These are phyloP conservation scores for Neosilurus mollespiculum DNA, from an alignment of 2,797 vertebrate species.

Conservation along the genomic window DNA sequence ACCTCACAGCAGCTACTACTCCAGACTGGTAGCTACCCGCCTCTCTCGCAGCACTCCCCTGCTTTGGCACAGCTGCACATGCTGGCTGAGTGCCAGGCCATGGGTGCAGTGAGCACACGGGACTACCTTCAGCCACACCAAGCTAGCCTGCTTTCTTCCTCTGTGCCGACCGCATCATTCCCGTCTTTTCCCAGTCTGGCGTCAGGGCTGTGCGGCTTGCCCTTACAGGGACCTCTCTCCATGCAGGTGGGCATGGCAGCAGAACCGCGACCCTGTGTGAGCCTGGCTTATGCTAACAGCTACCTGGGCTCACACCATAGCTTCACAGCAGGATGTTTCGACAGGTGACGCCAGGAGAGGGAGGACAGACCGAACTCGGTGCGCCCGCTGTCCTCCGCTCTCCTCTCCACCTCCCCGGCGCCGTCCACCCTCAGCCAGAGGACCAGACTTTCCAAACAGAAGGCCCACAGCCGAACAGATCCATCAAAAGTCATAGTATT, in stretches of 20 bases:
- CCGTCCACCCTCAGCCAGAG: constrained; percentile 49
- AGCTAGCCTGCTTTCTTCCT: constrained; percentile 68
- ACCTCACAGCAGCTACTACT: constrained; percentile 79
- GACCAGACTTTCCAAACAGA: constrained; percentile 73
- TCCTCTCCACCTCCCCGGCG: constrained; percentile 61
- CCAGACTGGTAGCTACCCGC: constrained; percentile 74
- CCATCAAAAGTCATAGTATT: constrained; percentile 76
- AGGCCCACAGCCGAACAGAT: constrained; percentile 67
- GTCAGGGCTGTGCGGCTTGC: constrained; percentile 67
- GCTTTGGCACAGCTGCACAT: constrained; percentile 76
- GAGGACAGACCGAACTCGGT: constrained; percentile 64
- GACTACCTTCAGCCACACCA: constrained; percentile 80
- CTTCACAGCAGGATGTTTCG: constrained; percentile 79
- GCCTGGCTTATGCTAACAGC: constrained; percentile 74
- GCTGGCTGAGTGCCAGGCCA: constrained; percentile 76
- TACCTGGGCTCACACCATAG: constrained; percentile 78
- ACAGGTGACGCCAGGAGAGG: constrained; percentile 81
- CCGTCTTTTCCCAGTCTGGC: constrained; percentile 69
- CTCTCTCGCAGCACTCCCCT: constrained; percentile 72
- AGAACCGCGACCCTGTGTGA: constrained; percentile 78
- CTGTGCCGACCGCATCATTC: constrained; percentile 59
- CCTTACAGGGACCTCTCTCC: constrained; percentile 74
- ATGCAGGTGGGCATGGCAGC: constrained; percentile 78
- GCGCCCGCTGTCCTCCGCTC: constrained; percentile 68
- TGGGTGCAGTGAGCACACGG: constrained; percentile 79